Conservation (phyloP, 2,797 vertebrate genomes). For the Lepidocolaptes lacrymiger region DNA sequence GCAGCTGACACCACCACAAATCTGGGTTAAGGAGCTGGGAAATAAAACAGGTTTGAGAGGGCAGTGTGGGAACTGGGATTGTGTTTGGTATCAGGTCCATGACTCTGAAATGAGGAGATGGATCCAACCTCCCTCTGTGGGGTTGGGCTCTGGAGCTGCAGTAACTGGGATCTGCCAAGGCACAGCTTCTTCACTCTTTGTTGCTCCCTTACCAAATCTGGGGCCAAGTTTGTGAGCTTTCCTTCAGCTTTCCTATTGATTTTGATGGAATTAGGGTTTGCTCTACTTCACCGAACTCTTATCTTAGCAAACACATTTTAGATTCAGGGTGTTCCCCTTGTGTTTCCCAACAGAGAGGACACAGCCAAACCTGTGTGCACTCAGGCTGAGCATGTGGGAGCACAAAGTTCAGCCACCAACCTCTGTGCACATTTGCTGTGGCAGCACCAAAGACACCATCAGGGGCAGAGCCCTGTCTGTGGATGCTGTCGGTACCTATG, state of each 20-base stretch:
- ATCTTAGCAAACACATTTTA: not conserved
- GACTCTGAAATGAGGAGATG: not conserved
- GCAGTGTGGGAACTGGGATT: not conserved
- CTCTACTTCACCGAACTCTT: not conserved
- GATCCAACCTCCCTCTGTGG: accelerated
- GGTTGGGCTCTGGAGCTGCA: accelerated
- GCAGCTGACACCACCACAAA: not conserved
- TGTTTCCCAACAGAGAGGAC: not conserved
- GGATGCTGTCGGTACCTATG: accelerated
- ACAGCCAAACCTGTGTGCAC: not conserved
- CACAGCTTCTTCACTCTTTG: not conserved
- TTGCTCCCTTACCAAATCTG: accelerated
- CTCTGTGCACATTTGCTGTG: not conserved
- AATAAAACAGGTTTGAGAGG: not conserved
- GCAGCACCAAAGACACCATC: not conserved
- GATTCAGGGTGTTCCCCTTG: not conserved
- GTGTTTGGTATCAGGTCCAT: not conserved
- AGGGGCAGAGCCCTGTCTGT: accelerated
- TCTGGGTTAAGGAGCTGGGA: not conserved
- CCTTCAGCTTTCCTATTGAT: not conserved
- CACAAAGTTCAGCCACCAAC: not conserved
- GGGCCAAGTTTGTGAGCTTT: not conserved
- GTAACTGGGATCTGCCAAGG: accelerated
- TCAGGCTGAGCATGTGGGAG: not conserved
- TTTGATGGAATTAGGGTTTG: not conserved